Evolutionary conservation across 2,888 invertebrate species (phyloP).

Genomic region (Hypercompe scribonia): DNA sequence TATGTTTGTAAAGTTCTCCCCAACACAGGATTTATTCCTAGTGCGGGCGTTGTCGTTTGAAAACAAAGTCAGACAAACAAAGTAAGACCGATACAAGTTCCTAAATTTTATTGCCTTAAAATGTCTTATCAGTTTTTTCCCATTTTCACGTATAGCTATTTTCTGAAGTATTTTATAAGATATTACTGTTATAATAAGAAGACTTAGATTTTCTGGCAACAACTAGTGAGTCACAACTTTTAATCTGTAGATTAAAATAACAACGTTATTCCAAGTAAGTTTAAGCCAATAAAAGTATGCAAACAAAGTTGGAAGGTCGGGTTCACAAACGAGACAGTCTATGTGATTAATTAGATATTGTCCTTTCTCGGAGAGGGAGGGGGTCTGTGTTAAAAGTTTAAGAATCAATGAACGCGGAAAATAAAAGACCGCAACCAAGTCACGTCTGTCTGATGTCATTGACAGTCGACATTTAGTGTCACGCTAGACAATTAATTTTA

Average conservation of each 20-base stretch:
- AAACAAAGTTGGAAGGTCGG: background rate
- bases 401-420: constrained; percentile 16
- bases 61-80: no score
- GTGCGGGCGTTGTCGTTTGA: no score
- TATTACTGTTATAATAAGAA: no score
- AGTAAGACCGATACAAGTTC: no score
- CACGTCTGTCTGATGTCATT: constrained; percentile 54
- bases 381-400: constrained; percentile 5
- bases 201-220: no score
- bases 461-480: constrained; percentile 50
- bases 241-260: background rate
- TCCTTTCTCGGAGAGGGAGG: background rate
- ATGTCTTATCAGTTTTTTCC: no score
- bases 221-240: background rate
- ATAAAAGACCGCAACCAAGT: constrained; percentile 36
- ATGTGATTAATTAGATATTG: background rate
- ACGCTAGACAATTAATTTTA: constrained; percentile 56
- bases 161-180: no score
- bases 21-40: no score
- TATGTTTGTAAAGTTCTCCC: no score
- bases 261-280: background rate
- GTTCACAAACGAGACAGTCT: background rate
- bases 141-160: no score
- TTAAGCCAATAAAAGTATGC: background rate
- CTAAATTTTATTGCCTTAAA: no score